Base-by-base conservation (phyloP, 92 coral and sea anemone species). In the Siderastrea radians region DNA sequence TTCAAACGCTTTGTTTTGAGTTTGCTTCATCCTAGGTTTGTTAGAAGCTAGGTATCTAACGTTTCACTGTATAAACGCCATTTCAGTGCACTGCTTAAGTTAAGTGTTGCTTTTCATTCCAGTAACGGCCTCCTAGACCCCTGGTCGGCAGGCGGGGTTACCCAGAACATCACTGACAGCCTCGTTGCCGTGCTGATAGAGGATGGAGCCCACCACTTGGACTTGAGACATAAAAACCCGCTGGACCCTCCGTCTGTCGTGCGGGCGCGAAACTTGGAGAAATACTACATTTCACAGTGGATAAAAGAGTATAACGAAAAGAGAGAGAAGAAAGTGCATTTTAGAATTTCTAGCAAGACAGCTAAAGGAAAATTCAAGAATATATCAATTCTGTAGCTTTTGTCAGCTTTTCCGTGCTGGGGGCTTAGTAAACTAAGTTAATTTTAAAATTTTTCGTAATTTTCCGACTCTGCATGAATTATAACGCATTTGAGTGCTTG, bases 121-220 rank as follows among this genome's bases (percentile, higher is more conserved):
- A 98, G 99, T 46, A 98, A 98, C 71, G 99, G 99, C 45, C 72
- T 70, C 19, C 84, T 98, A 60, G 99, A 98, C 46, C 99, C 99
- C 0, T 98, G 99, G 99, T 84, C 93, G 7, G 98, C 96, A 13
- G 99, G 99, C 49, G 98, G 98, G 53, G 98, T 98, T 17, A 93
- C 95, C 50, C 74, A 91, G 86, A 95, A 72, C 86, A 69, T 98
- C 38, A 92, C 98, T 6, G 93, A 97, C 78, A 96, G 95, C 79
- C 87, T 98, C 71, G 82, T 98, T 13, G 98, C 99, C 65, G 94
- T 98, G 49, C 70, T 96, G 46, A 96, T 98, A 7, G 94, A 90
- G 64, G 98, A 93, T 17, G 99, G 99, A 19, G 99, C 99, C 7
- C 99, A 98, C 80, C 99, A 98, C 81, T 92, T 98, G 62, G 99